phyloP scores from a whole-genome alignment of 2,797 vertebrate genomes.

The Capromys pilorides region DNA sequence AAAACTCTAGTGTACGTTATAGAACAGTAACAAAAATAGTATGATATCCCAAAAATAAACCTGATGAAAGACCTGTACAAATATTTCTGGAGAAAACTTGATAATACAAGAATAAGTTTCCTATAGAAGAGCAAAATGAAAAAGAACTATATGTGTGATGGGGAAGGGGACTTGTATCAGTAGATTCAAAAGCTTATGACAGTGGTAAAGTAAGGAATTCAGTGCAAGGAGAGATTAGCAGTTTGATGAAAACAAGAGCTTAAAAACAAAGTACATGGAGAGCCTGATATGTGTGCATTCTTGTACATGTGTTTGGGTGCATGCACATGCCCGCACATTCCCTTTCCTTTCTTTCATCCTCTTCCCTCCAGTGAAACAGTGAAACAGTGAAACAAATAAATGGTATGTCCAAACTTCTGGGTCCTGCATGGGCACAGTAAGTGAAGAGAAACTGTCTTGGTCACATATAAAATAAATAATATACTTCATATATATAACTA shows the following conservation, averaged over 20 bases:
- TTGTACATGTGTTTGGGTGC: too few relatives aligned
- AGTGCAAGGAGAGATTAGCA: background rate
- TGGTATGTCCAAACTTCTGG: background rate
- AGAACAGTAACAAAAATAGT: background rate
- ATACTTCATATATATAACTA: background rate
- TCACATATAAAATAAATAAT: background rate
- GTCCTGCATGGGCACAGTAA: background rate
- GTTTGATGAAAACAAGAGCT: background rate
- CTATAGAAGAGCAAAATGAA: slow-evolving; percentile 32
- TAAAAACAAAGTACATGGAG: background rate
- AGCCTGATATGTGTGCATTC: too few relatives aligned
- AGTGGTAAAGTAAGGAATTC: background rate
- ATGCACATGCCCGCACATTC: too few relatives aligned
- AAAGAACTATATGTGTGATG: background rate
- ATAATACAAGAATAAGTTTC: slow-evolving; percentile 17
- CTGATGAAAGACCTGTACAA: background rate
- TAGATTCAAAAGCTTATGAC: background rate
- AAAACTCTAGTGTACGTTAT: slow-evolving; percentile 1
- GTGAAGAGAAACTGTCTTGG: background rate
- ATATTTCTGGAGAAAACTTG: slow-evolving; percentile 27
- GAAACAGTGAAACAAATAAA: background rate
- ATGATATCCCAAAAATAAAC: slow-evolving; percentile 25
- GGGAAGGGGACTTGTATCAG: background rate
- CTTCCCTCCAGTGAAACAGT: too few relatives aligned
- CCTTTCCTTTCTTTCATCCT: too few relatives aligned